Percentiles rank a stretch among this genome's conserved stretches.
Evolutionary conservation across 1,140 invertebrate species (phyloP).

Genomic region (Drosophila littoralis): DNA sequence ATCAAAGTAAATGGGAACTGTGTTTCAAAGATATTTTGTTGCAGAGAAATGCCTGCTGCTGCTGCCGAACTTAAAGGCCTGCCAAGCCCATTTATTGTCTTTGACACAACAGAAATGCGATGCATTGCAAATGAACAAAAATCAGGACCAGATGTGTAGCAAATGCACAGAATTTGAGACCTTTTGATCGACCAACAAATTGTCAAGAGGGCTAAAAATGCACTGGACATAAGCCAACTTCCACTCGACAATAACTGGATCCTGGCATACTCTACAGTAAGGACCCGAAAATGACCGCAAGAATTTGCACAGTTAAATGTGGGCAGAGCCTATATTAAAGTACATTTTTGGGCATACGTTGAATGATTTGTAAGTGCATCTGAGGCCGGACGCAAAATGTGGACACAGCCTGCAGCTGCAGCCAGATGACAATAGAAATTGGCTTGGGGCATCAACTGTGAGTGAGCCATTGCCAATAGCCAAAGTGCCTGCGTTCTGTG

Average conservation of each 20-base stretch:
- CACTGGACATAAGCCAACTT: not conserved
- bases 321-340: slow-evolving; percentile 15
- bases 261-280: not conserved
- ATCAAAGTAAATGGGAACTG: not conserved
- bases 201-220: slow-evolving; percentile 11
- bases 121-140: not conserved
- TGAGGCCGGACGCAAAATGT: not conserved
- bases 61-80: not conserved
- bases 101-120: not conserved
- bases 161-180: not conserved
- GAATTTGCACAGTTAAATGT: slow-evolving; percentile 50
- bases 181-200: slow-evolving; percentile 8
- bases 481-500: slow-evolving; percentile 46
- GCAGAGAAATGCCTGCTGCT: not conserved
- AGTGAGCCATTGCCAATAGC: slow-evolving; percentile 51
- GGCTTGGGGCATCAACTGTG: slow-evolving; percentile 55
- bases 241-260: not conserved
- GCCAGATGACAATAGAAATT: slow-evolving; percentile 74
- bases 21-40: not conserved
- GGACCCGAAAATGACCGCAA: slow-evolving; percentile 6
- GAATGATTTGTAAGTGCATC: slow-evolving; percentile 60
- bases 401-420: slow-evolving; percentile 11
- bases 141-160: slow-evolving; percentile 1
- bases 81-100: not conserved
- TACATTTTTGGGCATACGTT: slow-evolving; percentile 53